Conservation (phyloP, 1,140 invertebrate species). For the Eufriesea mexicana region DNA sequence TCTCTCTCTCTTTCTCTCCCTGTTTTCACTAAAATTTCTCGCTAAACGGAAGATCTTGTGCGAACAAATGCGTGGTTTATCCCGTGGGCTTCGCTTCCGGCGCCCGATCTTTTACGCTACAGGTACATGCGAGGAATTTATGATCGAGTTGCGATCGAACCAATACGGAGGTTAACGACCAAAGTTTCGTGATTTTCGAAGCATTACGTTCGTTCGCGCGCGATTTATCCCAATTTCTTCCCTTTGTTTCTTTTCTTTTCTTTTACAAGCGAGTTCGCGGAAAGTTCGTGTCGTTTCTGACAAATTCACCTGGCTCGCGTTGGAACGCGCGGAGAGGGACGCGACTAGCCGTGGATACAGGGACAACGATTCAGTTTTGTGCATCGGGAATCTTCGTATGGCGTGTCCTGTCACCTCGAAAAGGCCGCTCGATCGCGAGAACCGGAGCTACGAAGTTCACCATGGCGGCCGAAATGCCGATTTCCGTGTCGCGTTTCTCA, state of each 20-base stretch:
- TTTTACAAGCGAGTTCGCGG: not conserved
- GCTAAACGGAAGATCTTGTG: conserved; percentile 72
- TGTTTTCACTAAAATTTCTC: conserved; percentile 41
- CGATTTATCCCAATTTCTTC: not conserved
- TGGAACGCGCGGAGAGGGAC: not conserved
- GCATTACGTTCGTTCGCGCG: not conserved
- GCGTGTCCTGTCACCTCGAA: not conserved
- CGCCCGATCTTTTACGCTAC: conserved; percentile 55
- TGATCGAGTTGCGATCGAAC: conserved; percentile 54
- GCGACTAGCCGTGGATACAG: not conserved
- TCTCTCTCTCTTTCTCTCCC: not conserved
- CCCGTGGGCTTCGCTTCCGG: conserved; percentile 44
- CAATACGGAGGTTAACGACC: conserved; percentile 60
- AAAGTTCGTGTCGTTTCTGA: conserved; percentile 19
- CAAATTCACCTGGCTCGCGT: conserved; percentile 22
- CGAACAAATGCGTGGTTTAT: conserved; percentile 58
- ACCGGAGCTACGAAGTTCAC: not conserved
- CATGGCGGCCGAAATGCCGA: not conserved
- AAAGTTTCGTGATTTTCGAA: conserved; percentile 39
- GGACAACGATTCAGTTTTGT: not conserved
- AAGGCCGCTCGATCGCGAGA: not conserved
- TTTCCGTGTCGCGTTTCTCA: conserved; percentile 10
- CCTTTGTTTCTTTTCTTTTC: not conserved
- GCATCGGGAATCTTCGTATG: not conserved
- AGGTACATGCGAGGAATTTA: conserved; percentile 66